Evolutionary conservation across 2,113 vertebrate species (phyloP), one percentile per base, ranked within the genome.

Genomic region (Chinchilla lanigera): DNA sequence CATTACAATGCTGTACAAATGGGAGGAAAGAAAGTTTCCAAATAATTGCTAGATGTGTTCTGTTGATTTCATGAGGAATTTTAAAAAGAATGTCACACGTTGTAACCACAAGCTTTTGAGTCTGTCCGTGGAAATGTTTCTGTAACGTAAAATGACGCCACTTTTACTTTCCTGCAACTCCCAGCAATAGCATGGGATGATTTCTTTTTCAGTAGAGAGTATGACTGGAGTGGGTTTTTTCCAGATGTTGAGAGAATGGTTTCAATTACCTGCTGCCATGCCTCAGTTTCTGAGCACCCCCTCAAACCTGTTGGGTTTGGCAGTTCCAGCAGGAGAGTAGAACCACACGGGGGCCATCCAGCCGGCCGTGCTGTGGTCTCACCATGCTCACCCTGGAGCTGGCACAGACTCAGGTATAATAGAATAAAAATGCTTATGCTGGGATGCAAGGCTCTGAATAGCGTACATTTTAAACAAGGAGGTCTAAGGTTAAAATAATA

Each of bases 71-170:
- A 92, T 11, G 17, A 98, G 84, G 86, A 98, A 98, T 98, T 98
- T 98, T 98, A 98, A 98, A 97, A 97, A 98, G 96, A 95, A 98
- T 98, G 98, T 98, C 97, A 98, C 97, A 98, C 97, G 97, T 97
- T 80, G 96, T 98, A 98, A 98, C 96, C 97, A 97, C 96, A 98
- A 89, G 85, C 65, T 97, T 98, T 94, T 97, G 89, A 97, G 82
- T 97, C 92, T 98, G 95, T 96, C 97, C 24, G 7, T 98, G 97
- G 98, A 98, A 98, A 98, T 96, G 95, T 94, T 98, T 98, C 98
- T 98, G 97, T 98, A 97, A 98, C 28, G 78, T 97, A 98, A 98
- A 84, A 89, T 91, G 90, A 97, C 92, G 93, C 91, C 96, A 83
- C 75, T 98, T 98, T 98, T 95, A 86, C 95, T 98, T 81, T 69